phyloP scores from a whole-genome alignment of 1,140 invertebrate species.

The Euglossa dilemma region DNA sequence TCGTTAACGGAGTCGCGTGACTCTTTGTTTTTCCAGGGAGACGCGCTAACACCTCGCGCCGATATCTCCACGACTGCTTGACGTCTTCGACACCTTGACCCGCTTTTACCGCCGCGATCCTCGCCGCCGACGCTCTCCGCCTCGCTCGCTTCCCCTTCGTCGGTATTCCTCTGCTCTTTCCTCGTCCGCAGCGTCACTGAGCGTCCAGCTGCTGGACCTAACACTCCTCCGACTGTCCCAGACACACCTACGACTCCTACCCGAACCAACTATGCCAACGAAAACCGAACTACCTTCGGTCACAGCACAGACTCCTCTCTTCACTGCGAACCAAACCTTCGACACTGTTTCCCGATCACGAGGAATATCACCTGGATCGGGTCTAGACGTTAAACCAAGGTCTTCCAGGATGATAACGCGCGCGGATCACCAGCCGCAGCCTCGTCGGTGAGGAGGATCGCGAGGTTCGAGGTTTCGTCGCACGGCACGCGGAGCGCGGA shows the following conservation, averaged over 20 bases:
- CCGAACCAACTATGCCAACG: too few species aligned
- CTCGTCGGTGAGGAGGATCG: too few species aligned
- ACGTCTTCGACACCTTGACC: constrained; percentile 76
- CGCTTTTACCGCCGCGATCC: constrained; percentile 40
- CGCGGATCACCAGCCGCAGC: too few species aligned
- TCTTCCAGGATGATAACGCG: too few species aligned
- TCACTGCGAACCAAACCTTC: too few species aligned
- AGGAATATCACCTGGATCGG: too few species aligned
- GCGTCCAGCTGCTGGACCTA: not conserved
- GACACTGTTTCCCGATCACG: too few species aligned
- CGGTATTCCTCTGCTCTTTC: not conserved
- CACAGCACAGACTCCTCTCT: too few species aligned
- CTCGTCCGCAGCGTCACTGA: too few species aligned
- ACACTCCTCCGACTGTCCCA: not conserved
- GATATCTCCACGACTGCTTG: constrained; percentile 58
- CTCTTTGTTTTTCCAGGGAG: constrained; percentile 17
- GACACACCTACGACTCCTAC: not conserved
- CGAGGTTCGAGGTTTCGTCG: too few species aligned
- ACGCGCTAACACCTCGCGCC: constrained; percentile 64
- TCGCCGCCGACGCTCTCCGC: not conserved
- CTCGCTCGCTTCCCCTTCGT: constrained; percentile 32
- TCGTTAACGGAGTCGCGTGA: constrained; percentile 42
- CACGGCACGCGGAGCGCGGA: not conserved
- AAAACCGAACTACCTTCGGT: too few species aligned
- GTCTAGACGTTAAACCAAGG: too few species aligned